Evolutionary conservation across 2,888 invertebrate genomes (phyloP), one percentile per base, ranked within the genome.

Genomic region (Trissolcus japonicus): DNA sequence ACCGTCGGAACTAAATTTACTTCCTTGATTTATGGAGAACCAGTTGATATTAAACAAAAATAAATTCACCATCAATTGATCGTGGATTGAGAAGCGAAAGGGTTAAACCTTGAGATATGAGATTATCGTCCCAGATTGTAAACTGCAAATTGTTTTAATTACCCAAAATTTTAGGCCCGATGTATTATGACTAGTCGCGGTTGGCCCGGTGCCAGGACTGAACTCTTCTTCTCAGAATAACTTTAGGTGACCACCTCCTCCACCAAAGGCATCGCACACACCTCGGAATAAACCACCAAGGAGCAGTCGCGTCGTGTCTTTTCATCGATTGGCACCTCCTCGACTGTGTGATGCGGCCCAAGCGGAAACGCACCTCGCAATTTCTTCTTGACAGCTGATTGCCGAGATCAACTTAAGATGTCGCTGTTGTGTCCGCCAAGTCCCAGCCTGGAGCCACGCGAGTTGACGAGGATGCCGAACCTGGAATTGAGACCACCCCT

Each of bases 161-260:
- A 63, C 57, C n/a, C 43, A 51, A 9, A 43, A 59, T 59, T 71
- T 67, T 25, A 21, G 62, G 62, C 59, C n/a, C 63, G 57, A 71
- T 74, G 57, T 74, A 75, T 69, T 65, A 71, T 74, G 74, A 78
- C 74, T 69, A 71, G 46, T 74, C 51, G 79, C 72, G 66, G 62
- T 81, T 87, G 87, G 87, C 86, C 9, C 9, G 16, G 6, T 19
- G 77, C 87, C 87, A 87, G 82, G 81, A 71, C 66, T 54, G 68
- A 67, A 69, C 65, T 79, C 75, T 79, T 76, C 79, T 74, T 79
- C 88, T 87, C 84, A 88, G 88, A 89, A 89, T 89, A 89, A 88
- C 87, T 86, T 84, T 87, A 88, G 88, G 87, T 88, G 87, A 85
- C 83, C 87, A 86, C 84, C 86, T 83, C 83, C 83, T 66, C 66